These are phyloP conservation scores for Bufo gargarizans DNA, from an alignment of 2,113 vertebrate genomes.

Conservation along the genomic window DNA sequence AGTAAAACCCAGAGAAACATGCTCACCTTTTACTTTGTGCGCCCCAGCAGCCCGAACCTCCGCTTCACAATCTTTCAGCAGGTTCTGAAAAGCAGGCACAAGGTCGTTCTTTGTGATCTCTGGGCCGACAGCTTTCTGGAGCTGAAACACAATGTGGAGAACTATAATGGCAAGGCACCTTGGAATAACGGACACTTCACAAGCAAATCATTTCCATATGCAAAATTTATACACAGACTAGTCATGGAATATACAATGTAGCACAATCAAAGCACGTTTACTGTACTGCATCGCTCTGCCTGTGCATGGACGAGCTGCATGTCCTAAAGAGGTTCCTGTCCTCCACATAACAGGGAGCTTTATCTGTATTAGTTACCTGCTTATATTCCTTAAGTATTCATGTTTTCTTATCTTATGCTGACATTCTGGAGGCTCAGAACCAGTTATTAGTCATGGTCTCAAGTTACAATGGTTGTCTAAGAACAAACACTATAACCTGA, in stretches of 20 bases:
- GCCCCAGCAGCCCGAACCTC: conserved; percentile 88
- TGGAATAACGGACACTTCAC: neutral
- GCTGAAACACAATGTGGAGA: conserved; percentile 66
- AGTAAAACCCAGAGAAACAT: neutral
- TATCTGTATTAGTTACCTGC: no score
- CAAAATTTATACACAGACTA: neutral
- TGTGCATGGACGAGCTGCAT: no score
- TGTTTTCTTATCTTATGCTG: no score
- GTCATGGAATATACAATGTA: neutral
- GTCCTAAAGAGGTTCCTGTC: no score
- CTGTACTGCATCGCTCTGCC: no score
- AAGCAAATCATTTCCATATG: neutral
- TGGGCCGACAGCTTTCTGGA: conserved; percentile 89
- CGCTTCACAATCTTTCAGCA: conserved; percentile 90
- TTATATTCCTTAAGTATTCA: no score
- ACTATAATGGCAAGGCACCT: neutral
- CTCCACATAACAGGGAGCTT: no score
- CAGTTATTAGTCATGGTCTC: no score
- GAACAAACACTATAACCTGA: no score
- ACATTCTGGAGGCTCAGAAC: no score
- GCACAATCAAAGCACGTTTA: neutral
- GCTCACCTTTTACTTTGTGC: conserved; percentile 88
- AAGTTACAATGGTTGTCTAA: no score
- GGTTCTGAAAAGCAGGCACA: conserved; percentile 88
- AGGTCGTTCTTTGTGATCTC: conserved; percentile 89